Conservation (phyloP, 2,113 vertebrate genomes). For the Bungarus multicinctus region DNA sequence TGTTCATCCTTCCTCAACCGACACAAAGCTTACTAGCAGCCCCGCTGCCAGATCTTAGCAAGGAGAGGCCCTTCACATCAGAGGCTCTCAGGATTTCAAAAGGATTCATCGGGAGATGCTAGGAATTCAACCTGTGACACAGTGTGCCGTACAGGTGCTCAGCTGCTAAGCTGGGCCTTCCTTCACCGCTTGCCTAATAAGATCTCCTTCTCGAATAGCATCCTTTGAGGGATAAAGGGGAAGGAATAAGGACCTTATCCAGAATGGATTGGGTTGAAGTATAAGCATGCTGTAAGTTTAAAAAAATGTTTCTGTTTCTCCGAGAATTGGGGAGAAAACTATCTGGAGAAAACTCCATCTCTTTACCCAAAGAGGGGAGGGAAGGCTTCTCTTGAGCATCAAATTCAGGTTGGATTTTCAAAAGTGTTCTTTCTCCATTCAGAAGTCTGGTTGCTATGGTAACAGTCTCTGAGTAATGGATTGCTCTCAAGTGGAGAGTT, state of each 20-base stretch:
- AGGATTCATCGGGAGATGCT: not conserved
- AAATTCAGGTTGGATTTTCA: not conserved
- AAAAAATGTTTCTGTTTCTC: not conserved
- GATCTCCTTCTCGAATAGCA: too few species aligned
- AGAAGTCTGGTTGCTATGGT: conserved; percentile 13
- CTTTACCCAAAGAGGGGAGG: not conserved
- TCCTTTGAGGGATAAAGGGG: not conserved
- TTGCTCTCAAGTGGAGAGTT: not conserved
- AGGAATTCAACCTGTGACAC: not conserved
- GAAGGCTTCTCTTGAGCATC: not conserved
- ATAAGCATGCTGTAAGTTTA: not conserved
- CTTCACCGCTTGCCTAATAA: not conserved
- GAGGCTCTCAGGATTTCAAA: not conserved
- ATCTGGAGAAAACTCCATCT: not conserved
- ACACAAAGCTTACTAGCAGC: not conserved
- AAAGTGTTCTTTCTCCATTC: not conserved
- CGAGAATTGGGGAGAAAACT: not conserved
- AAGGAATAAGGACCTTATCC: not conserved
- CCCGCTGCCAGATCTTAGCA: not conserved
- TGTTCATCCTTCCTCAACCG: not conserved
- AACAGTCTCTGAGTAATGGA: not conserved
- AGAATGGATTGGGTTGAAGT: not conserved
- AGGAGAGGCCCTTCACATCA: not conserved
- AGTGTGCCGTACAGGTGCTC: not conserved
- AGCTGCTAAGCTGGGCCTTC: not conserved